Evolutionary conservation across 2,113 vertebrate genomes (phyloP), one percentile per base, ranked within the genome.

Genomic region (Clupea harengus): DNA sequence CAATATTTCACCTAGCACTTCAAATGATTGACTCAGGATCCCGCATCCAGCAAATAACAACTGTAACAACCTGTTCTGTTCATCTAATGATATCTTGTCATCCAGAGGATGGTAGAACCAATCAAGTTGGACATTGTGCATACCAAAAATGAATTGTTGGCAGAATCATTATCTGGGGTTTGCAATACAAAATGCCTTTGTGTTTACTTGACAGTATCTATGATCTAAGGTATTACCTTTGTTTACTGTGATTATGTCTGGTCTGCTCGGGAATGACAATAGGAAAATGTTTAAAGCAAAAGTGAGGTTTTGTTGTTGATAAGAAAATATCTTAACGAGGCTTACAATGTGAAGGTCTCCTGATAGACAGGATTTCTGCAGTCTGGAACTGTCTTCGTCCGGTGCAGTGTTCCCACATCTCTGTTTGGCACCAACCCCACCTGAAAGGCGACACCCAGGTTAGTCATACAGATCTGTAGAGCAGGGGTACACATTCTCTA

Each of bases 341-440:
- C 25, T 78, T 78, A 78, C 72, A 78, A 15, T 11, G 15, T 13
- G 28, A 78, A 32, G 72, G 72, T 78, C 25, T 78, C 72, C 72
- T 78, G 72, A 18, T 78, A 78, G 72, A 78, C 13, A 8, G 72
- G 72, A 32, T 78, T 78, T 78, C 28, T 72, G 64, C 72, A 78
- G 72, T 78, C 28, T 18, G 72, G 25, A 10, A 78, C 72, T 17
- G 32, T 78, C 72, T 78, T 78, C 5, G 72, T 78, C 32, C 28
- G 39, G 0, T 11, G 32, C 4, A 78, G 28, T 39, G 25, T 32
- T 32, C 72, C 10, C 2, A 39, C 11, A 15, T 78, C 25, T 32
- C 28, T 32, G 25, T 17, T 78, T 32, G 72, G 72, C 32, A 32
- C 72, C 72, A 78, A 5, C 3, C 72, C 72, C 72, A 67, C 64